Conservation (phyloP, 2,888 invertebrate genomes). For the Mimumesa dahlbomi region DNA sequence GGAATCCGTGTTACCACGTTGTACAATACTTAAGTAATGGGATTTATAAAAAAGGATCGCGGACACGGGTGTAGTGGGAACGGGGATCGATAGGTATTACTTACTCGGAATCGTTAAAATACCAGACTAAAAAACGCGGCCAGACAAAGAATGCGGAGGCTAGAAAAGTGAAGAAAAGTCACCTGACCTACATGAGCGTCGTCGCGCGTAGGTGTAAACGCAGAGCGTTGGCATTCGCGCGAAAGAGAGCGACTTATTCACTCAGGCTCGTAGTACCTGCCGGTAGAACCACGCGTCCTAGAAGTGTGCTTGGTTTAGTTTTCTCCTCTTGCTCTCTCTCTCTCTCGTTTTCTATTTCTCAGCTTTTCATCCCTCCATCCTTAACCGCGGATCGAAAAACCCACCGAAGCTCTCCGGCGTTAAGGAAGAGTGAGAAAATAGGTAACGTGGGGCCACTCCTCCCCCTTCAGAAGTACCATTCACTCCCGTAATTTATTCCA, state of each 20-base stretch:
- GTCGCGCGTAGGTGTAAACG: slow-evolving; percentile 51
- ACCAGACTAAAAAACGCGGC: slow-evolving; percentile 1
- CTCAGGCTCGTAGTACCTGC: slow-evolving; percentile 22
- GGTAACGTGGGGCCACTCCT: slow-evolving; percentile 35
- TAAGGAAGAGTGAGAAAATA: slow-evolving; percentile 46
- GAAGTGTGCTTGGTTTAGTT: slow-evolving; percentile 1
- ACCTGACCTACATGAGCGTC: slow-evolving; percentile 56
- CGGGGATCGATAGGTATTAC: too few relatives aligned
- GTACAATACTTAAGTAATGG: too few relatives aligned
- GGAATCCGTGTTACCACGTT: too few relatives aligned
- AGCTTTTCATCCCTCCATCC: background rate
- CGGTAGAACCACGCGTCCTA: slow-evolving; percentile 11
- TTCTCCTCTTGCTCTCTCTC: slow-evolving; percentile 9
- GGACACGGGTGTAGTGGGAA: too few relatives aligned
- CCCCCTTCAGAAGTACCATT: slow-evolving; percentile 52
- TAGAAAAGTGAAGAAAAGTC: slow-evolving; percentile 50
- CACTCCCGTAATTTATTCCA: slow-evolving; percentile 67
- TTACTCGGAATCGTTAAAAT: background rate
- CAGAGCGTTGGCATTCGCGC: slow-evolving; percentile 47
- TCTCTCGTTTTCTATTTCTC: background rate
- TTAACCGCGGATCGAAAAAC: slow-evolving; percentile 28
- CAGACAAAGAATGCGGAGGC: slow-evolving; percentile 24
- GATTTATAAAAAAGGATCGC: too few relatives aligned
- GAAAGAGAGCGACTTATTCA: slow-evolving; percentile 48
- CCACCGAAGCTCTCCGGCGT: slow-evolving; percentile 18